phyloP scores from a whole-genome alignment of 1,140 invertebrate species.

The Drosophila suzukii region DNA sequence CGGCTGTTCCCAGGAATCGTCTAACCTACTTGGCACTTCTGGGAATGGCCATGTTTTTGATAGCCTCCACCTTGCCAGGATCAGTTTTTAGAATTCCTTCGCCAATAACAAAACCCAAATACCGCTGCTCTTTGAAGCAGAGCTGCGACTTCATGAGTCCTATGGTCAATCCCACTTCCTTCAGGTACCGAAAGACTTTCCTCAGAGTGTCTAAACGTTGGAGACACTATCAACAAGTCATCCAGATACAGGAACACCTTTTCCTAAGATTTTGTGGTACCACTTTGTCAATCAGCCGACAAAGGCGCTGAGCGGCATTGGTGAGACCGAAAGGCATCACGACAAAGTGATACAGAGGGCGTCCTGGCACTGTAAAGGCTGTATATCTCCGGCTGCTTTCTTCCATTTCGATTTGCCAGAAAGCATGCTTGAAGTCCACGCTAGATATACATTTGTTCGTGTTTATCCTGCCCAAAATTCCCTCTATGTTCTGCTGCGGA shows the following conservation, averaged over 20 bases:
- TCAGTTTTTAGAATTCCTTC: conserved; percentile 27
- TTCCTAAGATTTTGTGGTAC: background rate
- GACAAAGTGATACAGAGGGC: background rate
- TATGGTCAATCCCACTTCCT: conserved; percentile 80
- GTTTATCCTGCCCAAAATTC: background rate
- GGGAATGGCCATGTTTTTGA: conserved; percentile 14
- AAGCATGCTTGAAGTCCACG: background rate
- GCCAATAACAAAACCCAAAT: conserved; percentile 26
- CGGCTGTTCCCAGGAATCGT: conserved; percentile 14
- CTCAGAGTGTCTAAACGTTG: background rate
- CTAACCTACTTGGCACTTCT: conserved; percentile 13
- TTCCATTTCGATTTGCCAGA: conserved; percentile 9
- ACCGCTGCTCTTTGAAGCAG: conserved; percentile 64
- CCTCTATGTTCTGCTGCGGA: background rate
- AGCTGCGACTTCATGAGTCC: conserved; percentile 83
- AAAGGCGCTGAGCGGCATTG: conserved; percentile 24
- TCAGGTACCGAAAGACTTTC: background rate
- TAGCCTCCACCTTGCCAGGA: conserved; percentile 40
- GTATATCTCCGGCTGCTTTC: background rate
- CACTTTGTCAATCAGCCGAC: conserved; percentile 3
- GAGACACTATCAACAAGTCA: background rate
- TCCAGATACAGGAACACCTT: conserved; percentile 7
- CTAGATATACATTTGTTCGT: background rate
- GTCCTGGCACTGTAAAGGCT: conserved; percentile 2
- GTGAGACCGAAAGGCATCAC: background rate